phyloP scores from a whole-genome alignment of 2,888 invertebrate genomes.

The Andrena praecox region DNA sequence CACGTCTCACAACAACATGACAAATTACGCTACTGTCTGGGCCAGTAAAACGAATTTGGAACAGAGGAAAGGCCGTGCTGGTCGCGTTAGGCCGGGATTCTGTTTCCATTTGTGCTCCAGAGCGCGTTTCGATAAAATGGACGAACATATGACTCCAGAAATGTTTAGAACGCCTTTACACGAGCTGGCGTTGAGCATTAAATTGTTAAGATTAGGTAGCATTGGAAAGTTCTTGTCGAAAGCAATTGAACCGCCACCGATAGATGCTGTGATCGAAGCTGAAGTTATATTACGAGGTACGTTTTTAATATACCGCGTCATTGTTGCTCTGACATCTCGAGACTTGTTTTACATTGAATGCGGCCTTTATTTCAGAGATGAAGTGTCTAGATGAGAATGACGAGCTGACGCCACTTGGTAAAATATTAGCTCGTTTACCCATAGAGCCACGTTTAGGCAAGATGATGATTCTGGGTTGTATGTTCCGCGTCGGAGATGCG shows the following conservation, averaged over 20 bases:
- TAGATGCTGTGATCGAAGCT: conserved; percentile 99
- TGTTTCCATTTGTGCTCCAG: conserved; percentile 96
- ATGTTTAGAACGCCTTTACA: conserved; percentile 99
- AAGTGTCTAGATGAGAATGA: conserved; percentile 95
- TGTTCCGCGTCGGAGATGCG: conserved; percentile 96
- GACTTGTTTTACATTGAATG: neutral
- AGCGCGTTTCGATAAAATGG: conserved; percentile 90
- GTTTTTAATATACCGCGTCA: conserved; percentile 6
- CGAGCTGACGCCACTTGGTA: conserved; percentile 96
- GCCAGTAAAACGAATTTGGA: conserved; percentile 97
- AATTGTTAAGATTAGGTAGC: conserved; percentile 94
- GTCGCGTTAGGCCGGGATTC: conserved; percentile 96
- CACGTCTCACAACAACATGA: conserved; percentile 99
- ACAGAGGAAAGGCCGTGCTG: conserved; percentile 97
- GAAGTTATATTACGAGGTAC: conserved; percentile 90
- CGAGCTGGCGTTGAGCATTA: conserved; percentile 96
- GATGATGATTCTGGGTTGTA: conserved; percentile 97
- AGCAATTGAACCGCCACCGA: conserved; percentile 97
- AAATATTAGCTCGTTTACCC: conserved; percentile 96
- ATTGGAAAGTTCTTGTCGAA: conserved; percentile 98
- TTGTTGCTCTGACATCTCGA: neutral
- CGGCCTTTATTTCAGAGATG: conserved; percentile 88
- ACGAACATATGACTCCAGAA: conserved; percentile 97
- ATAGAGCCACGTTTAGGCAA: conserved; percentile 98
- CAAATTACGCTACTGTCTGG: conserved; percentile 98